Conservation (phyloP, 2,888 invertebrate species). For the Pyrocoelia pectoralis region DNA sequence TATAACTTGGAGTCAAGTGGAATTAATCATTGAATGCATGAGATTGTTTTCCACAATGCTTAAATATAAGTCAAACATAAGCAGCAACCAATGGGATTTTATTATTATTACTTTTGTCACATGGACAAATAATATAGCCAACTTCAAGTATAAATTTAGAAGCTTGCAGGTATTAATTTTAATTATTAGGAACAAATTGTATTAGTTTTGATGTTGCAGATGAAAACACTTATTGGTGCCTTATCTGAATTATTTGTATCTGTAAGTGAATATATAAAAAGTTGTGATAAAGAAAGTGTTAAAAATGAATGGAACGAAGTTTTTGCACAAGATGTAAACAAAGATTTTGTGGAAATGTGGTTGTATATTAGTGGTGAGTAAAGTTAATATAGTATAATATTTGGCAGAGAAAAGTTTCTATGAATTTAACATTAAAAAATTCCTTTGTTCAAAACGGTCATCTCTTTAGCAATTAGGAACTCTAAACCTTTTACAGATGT, state of each 20-base stretch:
- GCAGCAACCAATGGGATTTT: conserved; percentile 75
- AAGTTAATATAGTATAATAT: background rate
- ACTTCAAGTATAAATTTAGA: conserved; percentile 56
- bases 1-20: conserved; percentile 49
- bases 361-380: conserved; percentile 58
- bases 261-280: conserved; percentile 60
- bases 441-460: no score
- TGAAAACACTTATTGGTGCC: conserved; percentile 57
- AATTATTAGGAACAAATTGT: background rate
- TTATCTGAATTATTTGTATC: conserved; percentile 64
- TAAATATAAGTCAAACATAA: conserved; percentile 46
- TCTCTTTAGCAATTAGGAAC: no score
- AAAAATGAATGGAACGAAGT: conserved; percentile 80
- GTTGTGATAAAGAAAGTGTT: conserved; percentile 57
- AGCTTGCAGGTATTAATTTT: conserved; percentile 62
- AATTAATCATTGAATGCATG: conserved; percentile 58
- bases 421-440: no score
- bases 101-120: conserved; percentile 73
- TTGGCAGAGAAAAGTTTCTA: no score
- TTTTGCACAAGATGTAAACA: conserved; percentile 71
- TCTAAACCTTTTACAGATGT: no score
- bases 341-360: conserved; percentile 64
- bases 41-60: conserved; percentile 56
- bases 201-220: conserved; percentile 12
- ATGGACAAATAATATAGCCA: conserved; percentile 67